Conservation (phyloP, 2,113 vertebrate genomes). For the Zosterops hypoxanthus region DNA sequence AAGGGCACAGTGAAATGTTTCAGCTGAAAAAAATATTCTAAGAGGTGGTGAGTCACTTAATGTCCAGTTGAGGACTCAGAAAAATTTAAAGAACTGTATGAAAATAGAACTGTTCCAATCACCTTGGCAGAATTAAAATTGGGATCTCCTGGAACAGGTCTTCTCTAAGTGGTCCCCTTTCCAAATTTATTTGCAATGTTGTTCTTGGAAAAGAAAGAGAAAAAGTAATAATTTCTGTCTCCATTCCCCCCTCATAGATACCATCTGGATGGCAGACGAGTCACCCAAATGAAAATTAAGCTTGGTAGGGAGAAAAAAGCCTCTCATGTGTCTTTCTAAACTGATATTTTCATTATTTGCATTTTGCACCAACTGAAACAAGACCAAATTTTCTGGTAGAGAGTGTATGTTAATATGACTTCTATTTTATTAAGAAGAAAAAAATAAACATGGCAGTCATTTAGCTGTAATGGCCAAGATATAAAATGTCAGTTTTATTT, state of each 20-base stretch:
- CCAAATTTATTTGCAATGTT: background rate
- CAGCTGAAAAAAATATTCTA: background rate
- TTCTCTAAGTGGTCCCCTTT: background rate
- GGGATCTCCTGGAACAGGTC: background rate
- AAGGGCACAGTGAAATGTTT: constrained; percentile 20
- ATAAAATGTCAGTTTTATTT: constrained; percentile 71
- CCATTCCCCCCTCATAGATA: background rate
- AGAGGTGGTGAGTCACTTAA: background rate
- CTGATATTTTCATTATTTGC: background rate
- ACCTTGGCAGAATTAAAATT: background rate
- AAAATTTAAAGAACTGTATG: background rate
- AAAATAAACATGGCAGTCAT: constrained; percentile 24
- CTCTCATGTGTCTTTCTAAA: background rate
- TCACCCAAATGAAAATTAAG: constrained; percentile 22
- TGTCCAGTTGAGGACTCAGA: background rate
- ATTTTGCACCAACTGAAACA: constrained; percentile 29
- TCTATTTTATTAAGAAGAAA: constrained; percentile 36
- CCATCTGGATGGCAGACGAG: constrained; percentile 9
- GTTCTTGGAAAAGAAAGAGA: background rate
- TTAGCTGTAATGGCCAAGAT: constrained; percentile 57
- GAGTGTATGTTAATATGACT: constrained; percentile 9
- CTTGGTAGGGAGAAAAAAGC: background rate
- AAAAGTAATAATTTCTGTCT: background rate
- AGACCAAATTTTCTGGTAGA: constrained; percentile 16
- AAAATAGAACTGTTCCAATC: background rate